Evolutionary conservation across 2,797 vertebrate species (phyloP), one percentile per base, ranked within the genome.

Genomic region (Crax fasciolata): DNA sequence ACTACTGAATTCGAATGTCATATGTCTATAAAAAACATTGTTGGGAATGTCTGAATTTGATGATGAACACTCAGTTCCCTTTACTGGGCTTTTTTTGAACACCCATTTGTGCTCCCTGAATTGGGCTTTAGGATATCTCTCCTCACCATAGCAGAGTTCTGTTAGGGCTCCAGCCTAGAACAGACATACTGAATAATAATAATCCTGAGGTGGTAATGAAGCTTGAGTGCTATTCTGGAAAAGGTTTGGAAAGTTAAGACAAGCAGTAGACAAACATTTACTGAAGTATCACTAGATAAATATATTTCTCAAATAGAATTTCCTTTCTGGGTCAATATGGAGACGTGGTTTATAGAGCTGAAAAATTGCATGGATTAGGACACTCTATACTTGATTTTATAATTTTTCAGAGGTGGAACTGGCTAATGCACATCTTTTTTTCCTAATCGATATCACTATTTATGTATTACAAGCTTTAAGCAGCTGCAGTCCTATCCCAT

Each of bases 341-440:
- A 9, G 24, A 30, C 4, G 8, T 51, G 19, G 27, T 74, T 57
- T 77, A 35, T 54, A 38, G 25, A 39, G 15, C 38, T 49, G 8
- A 35, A 35, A 35, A 35, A 35, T 35, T 35, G 35, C 35, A 35
- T 35, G 35, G 35, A 8, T 35, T 35, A 35, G 35, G 35, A 35
- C 35, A 35, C 5, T 57, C 79, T 54, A 12, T 35, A 5, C 8
- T 41, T 74, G n/a, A 7, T 11, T 62, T 89, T 77, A 27, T 84
- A 67, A 25, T 35, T 58, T 46, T 58, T 35, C 39, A 19, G 44
- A 39, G 32, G 27, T 32, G 25, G 17, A 32, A 57, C 25, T 67
- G 20, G 25, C 19, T 21, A 28, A 25, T 1, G 3, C 6, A 1
- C 17, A 0, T 13, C 27, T 11, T 62, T 7, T 62, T 70, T 41